These are phyloP conservation scores for Drosophila aldrichi DNA, from an alignment of 2,888 invertebrate genomes.

Conservation along the genomic window DNA sequence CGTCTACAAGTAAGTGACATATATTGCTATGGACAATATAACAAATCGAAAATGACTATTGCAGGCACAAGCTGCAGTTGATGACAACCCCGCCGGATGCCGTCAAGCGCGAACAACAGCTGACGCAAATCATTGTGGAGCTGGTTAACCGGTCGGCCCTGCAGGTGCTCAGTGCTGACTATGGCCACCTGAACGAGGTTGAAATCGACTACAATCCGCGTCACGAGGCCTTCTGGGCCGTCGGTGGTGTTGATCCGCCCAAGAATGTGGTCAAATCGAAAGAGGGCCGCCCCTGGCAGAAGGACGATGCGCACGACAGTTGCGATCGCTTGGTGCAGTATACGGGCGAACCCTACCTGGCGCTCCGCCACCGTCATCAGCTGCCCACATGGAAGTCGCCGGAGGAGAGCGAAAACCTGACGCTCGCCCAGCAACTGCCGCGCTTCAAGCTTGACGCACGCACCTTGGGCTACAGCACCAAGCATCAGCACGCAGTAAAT, in stretches of 20 bases:
- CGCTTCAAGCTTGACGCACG: slow-evolving; percentile 88
- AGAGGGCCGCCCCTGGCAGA: slow-evolving; percentile 84
- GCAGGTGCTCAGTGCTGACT: slow-evolving; percentile 87
- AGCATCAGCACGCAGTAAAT: slow-evolving; percentile 89
- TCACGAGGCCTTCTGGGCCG: slow-evolving; percentile 94
- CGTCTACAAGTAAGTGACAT: slow-evolving; percentile 66
- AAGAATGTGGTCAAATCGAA: slow-evolving; percentile 85
- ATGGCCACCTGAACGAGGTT: slow-evolving; percentile 87
- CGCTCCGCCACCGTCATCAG: slow-evolving; percentile 90
- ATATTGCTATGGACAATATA: not conserved
- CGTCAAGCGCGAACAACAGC: slow-evolving; percentile 61
- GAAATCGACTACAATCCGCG: slow-evolving; percentile 92
- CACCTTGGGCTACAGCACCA: slow-evolving; percentile 87
- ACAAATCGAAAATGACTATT: not conserved
- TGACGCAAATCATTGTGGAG: slow-evolving; percentile 86
- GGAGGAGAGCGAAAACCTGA: slow-evolving; percentile 87
- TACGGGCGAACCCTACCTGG: slow-evolving; percentile 88
- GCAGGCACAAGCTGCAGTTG: slow-evolving; percentile 40
- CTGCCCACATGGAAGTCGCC: slow-evolving; percentile 88
- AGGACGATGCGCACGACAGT: slow-evolving; percentile 86
- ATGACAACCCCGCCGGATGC: slow-evolving; percentile 32
- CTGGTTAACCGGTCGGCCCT: slow-evolving; percentile 90
- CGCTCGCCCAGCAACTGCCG: slow-evolving; percentile 85
- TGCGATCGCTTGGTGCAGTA: slow-evolving; percentile 90
- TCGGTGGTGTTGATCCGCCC: slow-evolving; percentile 90